Conservation (phyloP, 1,140 invertebrate genomes). For the Drosophila bifasciata region DNA sequence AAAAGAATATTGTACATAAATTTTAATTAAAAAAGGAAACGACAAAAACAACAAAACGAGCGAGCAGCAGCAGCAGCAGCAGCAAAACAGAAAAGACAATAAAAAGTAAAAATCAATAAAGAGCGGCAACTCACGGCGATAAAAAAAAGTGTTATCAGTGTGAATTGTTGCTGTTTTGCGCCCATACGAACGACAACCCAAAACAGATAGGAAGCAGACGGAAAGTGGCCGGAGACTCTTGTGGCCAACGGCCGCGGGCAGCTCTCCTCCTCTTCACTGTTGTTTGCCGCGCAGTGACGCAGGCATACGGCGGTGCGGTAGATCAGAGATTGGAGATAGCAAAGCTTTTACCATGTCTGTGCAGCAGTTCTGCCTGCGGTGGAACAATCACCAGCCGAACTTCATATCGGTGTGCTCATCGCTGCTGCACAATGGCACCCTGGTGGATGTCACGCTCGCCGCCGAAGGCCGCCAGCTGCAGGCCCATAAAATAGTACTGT, state of each 20-base stretch:
- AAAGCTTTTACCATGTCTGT: constrained; percentile 86
- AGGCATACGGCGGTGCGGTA: constrained; percentile 32
- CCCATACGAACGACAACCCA: constrained; percentile 1
- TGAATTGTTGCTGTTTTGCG: constrained; percentile 46
- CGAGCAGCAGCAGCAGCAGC: constrained; percentile 14
- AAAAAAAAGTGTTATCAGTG: constrained; percentile 75
- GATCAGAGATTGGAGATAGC: constrained; percentile 37
- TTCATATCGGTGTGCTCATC: constrained; percentile 94
- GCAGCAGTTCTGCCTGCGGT: constrained; percentile 94
- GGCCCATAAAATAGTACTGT: constrained; percentile 93
- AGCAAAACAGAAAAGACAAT: constrained; percentile 30
- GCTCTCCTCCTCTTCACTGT: constrained; percentile 26
- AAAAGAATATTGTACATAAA: constrained; percentile 68
- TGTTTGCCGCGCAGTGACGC: constrained; percentile 39
- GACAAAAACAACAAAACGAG: constrained; percentile 23
- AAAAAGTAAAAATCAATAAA: constrained; percentile 67
- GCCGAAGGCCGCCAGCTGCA: constrained; percentile 93
- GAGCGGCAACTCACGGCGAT: constrained; percentile 60
- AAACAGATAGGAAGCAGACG: constrained; percentile 18
- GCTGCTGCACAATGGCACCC: constrained; percentile 90
- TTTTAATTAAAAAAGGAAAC: constrained; percentile 65
- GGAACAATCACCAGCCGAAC: constrained; percentile 96
- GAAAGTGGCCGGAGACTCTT: neutral
- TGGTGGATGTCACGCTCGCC: constrained; percentile 94
- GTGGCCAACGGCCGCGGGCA: constrained; percentile 8